These are phyloP conservation scores for Xestia rhomboidea DNA, from an alignment of 2,888 invertebrate species.

Conservation along the genomic window DNA sequence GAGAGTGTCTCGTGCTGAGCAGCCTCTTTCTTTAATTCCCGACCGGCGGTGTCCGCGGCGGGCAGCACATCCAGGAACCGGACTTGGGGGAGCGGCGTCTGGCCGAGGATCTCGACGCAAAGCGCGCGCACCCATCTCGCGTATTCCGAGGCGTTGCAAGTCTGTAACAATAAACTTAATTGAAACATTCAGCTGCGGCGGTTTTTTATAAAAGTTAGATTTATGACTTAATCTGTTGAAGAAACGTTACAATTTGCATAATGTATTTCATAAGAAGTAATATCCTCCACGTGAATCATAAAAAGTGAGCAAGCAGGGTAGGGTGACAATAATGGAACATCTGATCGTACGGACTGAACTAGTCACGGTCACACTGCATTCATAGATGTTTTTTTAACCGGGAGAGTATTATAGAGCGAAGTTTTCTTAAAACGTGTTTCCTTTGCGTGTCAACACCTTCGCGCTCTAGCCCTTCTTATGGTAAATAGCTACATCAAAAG, in stretches of 20 bases:
- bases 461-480: conserved; percentile 88
- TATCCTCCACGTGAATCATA: conserved; percentile 45
- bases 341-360: conserved; percentile 76
- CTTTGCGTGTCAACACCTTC: conserved; percentile 89
- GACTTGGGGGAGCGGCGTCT: conserved; percentile 93
- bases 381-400: conserved; percentile 67
- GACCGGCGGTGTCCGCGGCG: conserved; percentile 89
- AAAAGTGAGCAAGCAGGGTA: conserved; percentile 58
- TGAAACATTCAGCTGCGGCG: conserved; percentile 59
- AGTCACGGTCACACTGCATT: conserved; percentile 77
- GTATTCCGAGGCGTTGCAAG: conserved; percentile 92
- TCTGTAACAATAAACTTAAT: conserved; percentile 89
- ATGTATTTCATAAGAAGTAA: conserved; percentile 39
- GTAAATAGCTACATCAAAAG: conserved; percentile 86
- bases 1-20: conserved; percentile 80
- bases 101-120: conserved; percentile 93
- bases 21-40: conserved; percentile 83
- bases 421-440: conserved; percentile 82
- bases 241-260: conserved; percentile 67
- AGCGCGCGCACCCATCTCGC: conserved; percentile 94
- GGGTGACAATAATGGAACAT: conserved; percentile 76
- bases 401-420: conserved; percentile 59
- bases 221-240: conserved; percentile 72
- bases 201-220: conserved; percentile 65
- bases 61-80: conserved; percentile 93